Conservation (phyloP, 92 coral and sea anemone species). For the Muricea muricata region DNA sequence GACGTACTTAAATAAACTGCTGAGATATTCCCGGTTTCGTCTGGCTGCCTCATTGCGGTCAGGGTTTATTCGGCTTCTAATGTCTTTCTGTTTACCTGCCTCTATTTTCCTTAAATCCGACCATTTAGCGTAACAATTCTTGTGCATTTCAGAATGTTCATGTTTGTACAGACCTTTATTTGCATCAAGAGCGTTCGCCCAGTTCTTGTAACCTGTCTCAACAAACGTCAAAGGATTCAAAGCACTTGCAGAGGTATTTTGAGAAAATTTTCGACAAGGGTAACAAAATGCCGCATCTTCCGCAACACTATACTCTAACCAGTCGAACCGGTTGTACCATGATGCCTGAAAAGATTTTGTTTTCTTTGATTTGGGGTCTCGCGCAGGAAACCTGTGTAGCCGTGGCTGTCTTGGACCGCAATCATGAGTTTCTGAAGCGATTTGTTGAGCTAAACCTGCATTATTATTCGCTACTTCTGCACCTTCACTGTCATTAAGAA, state of each 20-base stretch:
- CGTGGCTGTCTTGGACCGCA: conserved; percentile 32
- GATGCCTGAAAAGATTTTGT: conserved; percentile 7
- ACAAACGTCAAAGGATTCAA: too few species aligned
- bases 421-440: neutral
- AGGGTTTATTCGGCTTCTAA: conserved; percentile 11
- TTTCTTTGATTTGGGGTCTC: conserved; percentile 12
- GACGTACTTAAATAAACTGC: conserved; percentile 8
- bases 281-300: too few species aligned
- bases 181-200: too few species aligned
- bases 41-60: too few species aligned
- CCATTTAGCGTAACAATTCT: conserved; percentile 18
- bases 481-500: too few species aligned
- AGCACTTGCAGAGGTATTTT: neutral
- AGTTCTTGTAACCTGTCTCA: too few species aligned
- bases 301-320: neutral
- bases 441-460: neutral
- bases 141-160: conserved; percentile 10
- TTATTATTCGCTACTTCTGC: too few species aligned
- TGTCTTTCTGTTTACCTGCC: neutral
- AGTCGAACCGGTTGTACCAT: neutral
- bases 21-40: conserved; percentile 12
- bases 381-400: conserved; percentile 13
- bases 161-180: too few species aligned
- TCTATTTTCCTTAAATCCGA: conserved; percentile 10
- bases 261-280: too few species aligned